Base-by-base conservation (phyloP, 2,888 invertebrate genomes). In the Lasioglossum lativentre region DNA sequence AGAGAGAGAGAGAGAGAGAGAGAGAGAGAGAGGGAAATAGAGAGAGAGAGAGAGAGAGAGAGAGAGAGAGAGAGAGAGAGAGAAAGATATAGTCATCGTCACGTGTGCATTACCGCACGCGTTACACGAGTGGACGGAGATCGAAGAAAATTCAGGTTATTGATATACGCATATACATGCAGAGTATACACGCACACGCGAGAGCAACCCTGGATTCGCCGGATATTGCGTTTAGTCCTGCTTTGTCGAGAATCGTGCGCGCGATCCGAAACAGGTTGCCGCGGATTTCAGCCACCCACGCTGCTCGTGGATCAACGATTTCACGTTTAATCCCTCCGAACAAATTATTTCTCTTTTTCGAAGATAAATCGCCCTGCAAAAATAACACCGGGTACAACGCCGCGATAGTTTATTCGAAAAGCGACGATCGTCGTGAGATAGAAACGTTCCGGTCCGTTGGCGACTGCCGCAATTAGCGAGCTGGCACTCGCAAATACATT, bases 151-250 rank as follows among this genome's bases (percentile, higher is more conserved):
- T 34, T 76, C 45, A 23, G n/a, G 38, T 56, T 59, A 56, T 56
- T 56, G 38, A 56, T 74, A 47, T 23, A 23, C 16, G 34, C 2
- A 4, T 5, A 23, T 45, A 23, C n/a, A 47, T 23, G 19, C 14
- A 52, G 23, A n/a, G 47, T 52, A n/a, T 2, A 52, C 52, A n/a
- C n/a, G 52, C 23, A 52, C 52, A 23, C 23, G 52, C 52, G 52
- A 52, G n/a, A n/a, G 52, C n/a, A 52, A 8, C 66, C 30, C 66
- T 66, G 66, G 66, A 34, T 66, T 23, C 38, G 23, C 68, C 68
- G 68, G 38, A 68, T 68, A 68, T 68, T 68, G 68, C 68, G 68
- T 68, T 68, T 38, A 38, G 68, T 68, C 23, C 38, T 23, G 68
- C 38, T 68, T 68, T 68, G 38, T 38, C 23, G 68, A 30, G 68